Evolutionary conservation across 2,113 vertebrate genomes (phyloP), one percentile per base, ranked within the genome.

Genomic region (Ailuropoda melanoleuca): DNA sequence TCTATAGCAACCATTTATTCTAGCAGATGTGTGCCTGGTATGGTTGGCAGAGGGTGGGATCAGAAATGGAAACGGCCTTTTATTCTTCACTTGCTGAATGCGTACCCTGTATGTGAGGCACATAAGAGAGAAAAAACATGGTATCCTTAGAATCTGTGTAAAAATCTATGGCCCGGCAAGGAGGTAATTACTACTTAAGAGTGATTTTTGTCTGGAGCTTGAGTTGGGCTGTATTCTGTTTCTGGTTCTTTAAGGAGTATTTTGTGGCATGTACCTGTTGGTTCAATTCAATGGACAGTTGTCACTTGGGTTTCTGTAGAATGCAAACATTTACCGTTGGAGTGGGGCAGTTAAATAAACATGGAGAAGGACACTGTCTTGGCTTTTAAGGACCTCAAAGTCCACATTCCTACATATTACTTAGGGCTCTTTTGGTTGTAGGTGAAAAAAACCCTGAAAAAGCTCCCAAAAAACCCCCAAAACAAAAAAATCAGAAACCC

Each of bases 51-150:
- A 98, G 93, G 96, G 95, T 94, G 94, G 96, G 96, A 95, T 90
- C 97, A 97, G 96, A 98, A 98, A 98, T 98, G 98, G 97, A 98
- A 98, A 97, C 90, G 96, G 98, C 97, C 97, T 98, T 98, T 98
- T 97, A 94, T 95, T 97, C 97, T 98, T 94, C 81, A n/a, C 85
- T 98, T 97, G 87, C 89, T 97, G 95, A 97, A 93, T 10, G 91
- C 55, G 70, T 78, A 58, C 87, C 94, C 94, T 97, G 88, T 55
- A 26, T 94, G 85, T 34, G 95, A 96, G 66, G 93, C 95, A 72
- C 72, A 13, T 12, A 62, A 80, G 84, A 64, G 53, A 93, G 50
- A 34, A 48, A 21, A 93, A 83, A 80, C 78, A 88, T 91, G 96
- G 97, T 88, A 78, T 88, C 94, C 93, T 72, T 75, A 8, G 72